These are phyloP conservation scores for Setophaga coronata DNA, from an alignment of 2,113 vertebrate species.

Conservation along the genomic window DNA sequence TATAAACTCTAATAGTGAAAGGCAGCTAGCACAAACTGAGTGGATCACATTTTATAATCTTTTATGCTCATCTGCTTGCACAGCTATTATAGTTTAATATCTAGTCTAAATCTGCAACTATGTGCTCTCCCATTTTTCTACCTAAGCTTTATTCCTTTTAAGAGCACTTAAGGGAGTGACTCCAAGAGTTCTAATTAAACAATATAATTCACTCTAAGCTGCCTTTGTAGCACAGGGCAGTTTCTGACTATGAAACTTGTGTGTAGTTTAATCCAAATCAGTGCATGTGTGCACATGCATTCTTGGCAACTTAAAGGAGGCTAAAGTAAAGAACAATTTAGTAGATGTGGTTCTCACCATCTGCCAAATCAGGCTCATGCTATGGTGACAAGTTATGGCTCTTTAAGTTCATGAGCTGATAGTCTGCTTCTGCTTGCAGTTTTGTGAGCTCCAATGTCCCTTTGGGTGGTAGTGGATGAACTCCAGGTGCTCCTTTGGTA, in stretches of 20 bases:
- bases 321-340: not conserved
- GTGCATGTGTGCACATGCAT: not conserved
- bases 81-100: not conserved
- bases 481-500: not conserved
- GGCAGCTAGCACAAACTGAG: not conserved
- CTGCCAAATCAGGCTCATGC: not conserved
- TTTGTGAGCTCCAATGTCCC: not conserved
- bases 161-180: not conserved
- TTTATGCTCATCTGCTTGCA: not conserved
- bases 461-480: not conserved
- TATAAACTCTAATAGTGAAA: not conserved
- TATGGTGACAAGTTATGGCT: not conserved
- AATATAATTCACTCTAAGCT: not conserved
- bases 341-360: not conserved
- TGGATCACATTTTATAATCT: not conserved
- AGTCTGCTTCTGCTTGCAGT: not conserved
- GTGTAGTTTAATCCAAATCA: not conserved
- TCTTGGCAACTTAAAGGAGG: not conserved
- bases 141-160: not conserved
- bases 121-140: not conserved
- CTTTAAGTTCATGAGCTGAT: not conserved
- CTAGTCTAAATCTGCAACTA: not conserved
- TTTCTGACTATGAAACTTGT: not conserved
- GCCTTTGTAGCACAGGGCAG: not conserved
- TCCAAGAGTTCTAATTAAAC: not conserved